Evolutionary conservation across 2,113 vertebrate genomes (phyloP), one percentile per base, ranked within the genome.

Genomic region (Anguilla japonica): DNA sequence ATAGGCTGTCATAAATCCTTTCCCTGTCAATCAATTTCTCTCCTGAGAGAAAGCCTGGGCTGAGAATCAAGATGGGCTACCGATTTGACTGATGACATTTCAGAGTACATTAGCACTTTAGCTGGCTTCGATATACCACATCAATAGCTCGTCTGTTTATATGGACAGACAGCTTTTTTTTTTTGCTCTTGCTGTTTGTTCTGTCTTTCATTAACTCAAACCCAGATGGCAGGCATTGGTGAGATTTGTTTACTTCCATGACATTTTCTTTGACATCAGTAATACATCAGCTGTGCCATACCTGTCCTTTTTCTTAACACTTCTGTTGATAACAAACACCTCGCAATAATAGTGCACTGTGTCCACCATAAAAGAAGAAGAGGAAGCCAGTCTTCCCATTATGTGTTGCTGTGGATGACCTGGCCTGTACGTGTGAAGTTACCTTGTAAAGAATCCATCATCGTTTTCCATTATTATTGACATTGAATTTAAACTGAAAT

Each of bases 11-110:
- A 91, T 93, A 91, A 93, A 90, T 94, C 92, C 87, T 82, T 88
- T 57, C 63, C 16, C 87, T 91, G 93, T 93, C 94, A 94, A 91
- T 93, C 93, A 93, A 92, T 92, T 90, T 57, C 88, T 29, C 79
- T 84, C 82, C 87, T 85, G 85, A 88, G 87, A 91, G 87, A 90
- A 90, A 15, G 67, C 60, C 78, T 67, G 85, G 85, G 87, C 79
- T 88, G 84, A 86, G 85, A 84, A 57, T 56, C 84, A 84, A 91
- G 88, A 93, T 91, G 92, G 91, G 87, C 81, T 39, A 41, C 87
- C 86, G 90, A 91, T 94, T 92, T 93, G 93, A 94, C 93, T 91
- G 93, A 94, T 95, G 93, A 91, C 92, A 92, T 94, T 93, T 93
- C 88, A 79, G 87, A 63, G 88, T 89, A 92, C 90, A 91, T 94